phyloP scores from a whole-genome alignment of 2,888 invertebrate genomes.

The Drosophila monieri region DNA sequence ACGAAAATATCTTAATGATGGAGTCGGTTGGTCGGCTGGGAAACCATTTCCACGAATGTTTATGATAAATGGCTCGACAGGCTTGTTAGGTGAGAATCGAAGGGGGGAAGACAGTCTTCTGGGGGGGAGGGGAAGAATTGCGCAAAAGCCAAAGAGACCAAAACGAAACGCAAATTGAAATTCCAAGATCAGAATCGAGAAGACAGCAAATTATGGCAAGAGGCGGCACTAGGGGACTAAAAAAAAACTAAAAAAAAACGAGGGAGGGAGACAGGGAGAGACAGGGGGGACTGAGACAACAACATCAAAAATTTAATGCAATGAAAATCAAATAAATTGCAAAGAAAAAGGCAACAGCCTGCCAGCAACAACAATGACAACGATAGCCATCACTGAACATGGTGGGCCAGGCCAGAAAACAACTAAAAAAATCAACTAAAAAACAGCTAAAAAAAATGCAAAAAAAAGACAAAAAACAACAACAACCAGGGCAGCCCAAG shows the following conservation, averaged over 20 bases:
- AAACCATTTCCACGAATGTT: constrained; percentile 39
- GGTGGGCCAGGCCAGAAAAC: constrained; percentile 56
- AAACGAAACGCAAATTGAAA: constrained; percentile 59
- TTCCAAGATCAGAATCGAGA: constrained; percentile 69
- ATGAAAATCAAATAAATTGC: constrained; percentile 78
- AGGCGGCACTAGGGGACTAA: no score
- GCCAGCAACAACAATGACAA: constrained; percentile 45
- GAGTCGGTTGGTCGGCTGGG: constrained; percentile 37
- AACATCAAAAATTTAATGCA: constrained; percentile 67
- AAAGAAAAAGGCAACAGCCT: constrained; percentile 49
- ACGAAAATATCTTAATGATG: constrained; percentile 61
- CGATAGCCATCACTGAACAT: constrained; percentile 70
- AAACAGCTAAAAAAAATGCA: neutral
- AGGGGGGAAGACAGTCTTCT: neutral
- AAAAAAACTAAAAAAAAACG: constrained; percentile 1
- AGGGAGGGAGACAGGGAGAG: neutral
- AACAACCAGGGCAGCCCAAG: constrained; percentile 56
- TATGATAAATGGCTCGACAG: constrained; percentile 67
- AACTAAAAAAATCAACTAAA: neutral
- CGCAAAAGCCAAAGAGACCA: constrained; percentile 23
- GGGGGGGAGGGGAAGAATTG: constrained; percentile 19
- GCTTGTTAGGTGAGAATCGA: constrained; percentile 45
- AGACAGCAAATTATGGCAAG: constrained; percentile 47
- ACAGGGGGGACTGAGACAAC: constrained; percentile 15
- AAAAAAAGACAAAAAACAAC: neutral